Conservation (phyloP, 1,140 invertebrate species). For the Phthorimaea operculella region DNA sequence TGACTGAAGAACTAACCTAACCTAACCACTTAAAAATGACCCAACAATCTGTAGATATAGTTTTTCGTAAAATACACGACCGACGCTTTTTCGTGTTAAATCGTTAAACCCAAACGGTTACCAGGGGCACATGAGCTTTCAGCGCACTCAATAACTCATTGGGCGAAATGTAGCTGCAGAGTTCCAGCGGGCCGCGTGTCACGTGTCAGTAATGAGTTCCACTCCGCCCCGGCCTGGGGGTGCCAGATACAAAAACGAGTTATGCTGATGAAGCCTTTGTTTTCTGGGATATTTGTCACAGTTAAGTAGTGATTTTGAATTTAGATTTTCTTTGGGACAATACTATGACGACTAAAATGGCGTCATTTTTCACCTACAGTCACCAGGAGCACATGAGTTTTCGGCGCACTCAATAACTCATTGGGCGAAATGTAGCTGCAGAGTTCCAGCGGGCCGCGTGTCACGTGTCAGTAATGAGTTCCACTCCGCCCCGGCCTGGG, state of each 20-base stretch:
- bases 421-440: conserved; percentile 53
- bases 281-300: too few relatives aligned
- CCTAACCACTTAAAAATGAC: too few relatives aligned
- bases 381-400: conserved; percentile 44
- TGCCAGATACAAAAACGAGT: too few relatives aligned
- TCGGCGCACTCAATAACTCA: conserved; percentile 63
- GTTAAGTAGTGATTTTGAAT: too few relatives aligned
- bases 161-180: conserved; percentile 47
- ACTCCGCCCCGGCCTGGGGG: conserved; percentile 18
- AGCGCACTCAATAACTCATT: conserved; percentile 64
- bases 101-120: conserved; percentile 13
- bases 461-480: conserved; percentile 64
- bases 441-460: conserved; percentile 40
- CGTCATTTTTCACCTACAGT: conserved; percentile 43
- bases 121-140: conserved; percentile 48
- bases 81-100: too few relatives aligned
- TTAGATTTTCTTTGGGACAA: too few relatives aligned
- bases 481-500: conserved; percentile 23
- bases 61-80: too few relatives aligned
- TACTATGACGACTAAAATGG: too few relatives aligned
- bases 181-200: conserved; percentile 45
- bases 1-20: too few relatives aligned
- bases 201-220: conserved; percentile 63
- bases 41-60: too few relatives aligned
- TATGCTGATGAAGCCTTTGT: not conserved